Evolutionary conservation across 1,140 invertebrate species (phyloP).

Genomic region (Homarus americanus): DNA sequence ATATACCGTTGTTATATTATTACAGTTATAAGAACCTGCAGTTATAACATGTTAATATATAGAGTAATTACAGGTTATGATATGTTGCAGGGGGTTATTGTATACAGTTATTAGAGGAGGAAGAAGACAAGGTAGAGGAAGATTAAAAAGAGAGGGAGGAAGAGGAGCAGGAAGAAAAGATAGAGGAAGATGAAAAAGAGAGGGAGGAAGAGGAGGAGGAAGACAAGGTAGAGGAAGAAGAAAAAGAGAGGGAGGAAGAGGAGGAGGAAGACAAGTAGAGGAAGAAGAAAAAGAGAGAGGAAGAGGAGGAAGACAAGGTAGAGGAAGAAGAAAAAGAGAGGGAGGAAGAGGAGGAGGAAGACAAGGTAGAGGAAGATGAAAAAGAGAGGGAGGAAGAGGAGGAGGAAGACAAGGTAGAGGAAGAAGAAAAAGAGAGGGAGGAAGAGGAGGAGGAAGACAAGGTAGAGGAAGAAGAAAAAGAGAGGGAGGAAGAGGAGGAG

Average conservation of each 20-base stretch:
- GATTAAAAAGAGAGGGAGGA: neutral
- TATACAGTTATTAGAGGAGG: neutral
- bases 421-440: neutral
- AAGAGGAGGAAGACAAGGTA: neutral
- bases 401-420: neutral
- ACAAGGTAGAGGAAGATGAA: neutral
- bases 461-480: neutral
- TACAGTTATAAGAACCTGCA: too few relatives aligned
- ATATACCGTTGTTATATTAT: too few relatives aligned
- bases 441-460: neutral
- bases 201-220: neutral
- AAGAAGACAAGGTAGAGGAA: neutral
- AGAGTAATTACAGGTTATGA: too few relatives aligned
- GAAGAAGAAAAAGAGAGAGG: neutral
- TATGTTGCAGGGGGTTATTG: too few relatives aligned
- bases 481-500: conserved; percentile 9
- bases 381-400: neutral
- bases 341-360: conserved; percentile 5
- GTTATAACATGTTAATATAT: too few relatives aligned
- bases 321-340: neutral
- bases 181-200: neutral
- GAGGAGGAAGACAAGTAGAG: neutral
- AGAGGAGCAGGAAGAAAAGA: neutral
- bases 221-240: neutral
- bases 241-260: neutral